Evolutionary conservation across 1,140 invertebrate genomes (phyloP).

Genomic region (Belonocnema kinseyi): DNA sequence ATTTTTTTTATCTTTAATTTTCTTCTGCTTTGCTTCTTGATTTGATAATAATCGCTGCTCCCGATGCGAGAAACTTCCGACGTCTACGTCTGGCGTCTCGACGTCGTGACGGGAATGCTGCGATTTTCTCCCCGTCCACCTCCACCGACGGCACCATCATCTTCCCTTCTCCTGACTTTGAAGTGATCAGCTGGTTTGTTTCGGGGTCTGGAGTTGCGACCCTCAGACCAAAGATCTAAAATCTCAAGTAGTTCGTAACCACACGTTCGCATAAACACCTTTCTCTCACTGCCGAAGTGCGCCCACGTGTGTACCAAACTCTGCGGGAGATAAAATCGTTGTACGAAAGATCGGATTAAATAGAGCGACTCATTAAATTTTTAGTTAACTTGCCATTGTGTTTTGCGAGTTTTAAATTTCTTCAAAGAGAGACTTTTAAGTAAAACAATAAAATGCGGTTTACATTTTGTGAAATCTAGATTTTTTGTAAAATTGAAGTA

Average conservation of each 20-base stretch:
- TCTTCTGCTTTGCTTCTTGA: neutral
- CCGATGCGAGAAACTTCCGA: neutral
- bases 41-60: neutral
- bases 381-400: neutral
- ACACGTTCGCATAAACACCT: conserved; percentile 14
- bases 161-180: conserved; percentile 24
- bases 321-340: neutral
- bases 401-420: neutral
- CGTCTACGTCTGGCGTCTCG: conserved; percentile 30
- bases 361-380: neutral
- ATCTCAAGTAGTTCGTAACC: conserved; percentile 18
- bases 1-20: neutral
- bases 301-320: neutral
- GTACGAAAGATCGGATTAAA: neutral
- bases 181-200: conserved; percentile 20
- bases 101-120: conserved; percentile 34
- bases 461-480: neutral
- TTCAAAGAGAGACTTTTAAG: neutral
- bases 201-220: conserved; percentile 18
- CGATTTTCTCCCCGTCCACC: conserved; percentile 12
- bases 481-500: conserved; percentile 1
- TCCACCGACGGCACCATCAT: conserved; percentile 10
- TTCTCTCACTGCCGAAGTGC: neutral
- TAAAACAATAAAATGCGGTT: neutral
- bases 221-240: conserved; percentile 5